These are phyloP conservation scores for Agrilus planipennis DNA, from an alignment of 1,140 invertebrate genomes.

Conservation along the genomic window DNA sequence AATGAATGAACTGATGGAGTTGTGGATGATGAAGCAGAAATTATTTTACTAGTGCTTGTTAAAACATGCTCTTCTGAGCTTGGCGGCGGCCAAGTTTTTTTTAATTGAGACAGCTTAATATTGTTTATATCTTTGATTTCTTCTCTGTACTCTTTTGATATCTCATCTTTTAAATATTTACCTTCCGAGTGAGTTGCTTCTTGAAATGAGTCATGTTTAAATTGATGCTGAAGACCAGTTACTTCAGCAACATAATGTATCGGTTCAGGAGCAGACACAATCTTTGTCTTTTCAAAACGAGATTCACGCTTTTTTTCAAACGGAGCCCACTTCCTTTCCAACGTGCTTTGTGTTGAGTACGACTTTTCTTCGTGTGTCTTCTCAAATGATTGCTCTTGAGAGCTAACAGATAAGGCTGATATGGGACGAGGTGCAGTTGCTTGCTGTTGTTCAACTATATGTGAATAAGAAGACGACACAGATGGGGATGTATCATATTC, in stretches of 20 bases:
- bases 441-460: constrained; percentile 14
- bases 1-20: constrained; percentile 24
- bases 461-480: constrained; percentile 16
- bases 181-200: too few relatives aligned
- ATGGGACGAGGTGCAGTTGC: constrained; percentile 9
- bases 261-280: constrained; percentile 5
- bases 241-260: constrained; percentile 31
- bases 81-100: constrained; percentile 34
- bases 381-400: constrained; percentile 33
- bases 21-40: constrained; percentile 15
- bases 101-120: constrained; percentile 30
- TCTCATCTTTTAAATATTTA: too few relatives aligned
- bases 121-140: constrained; percentile 33
- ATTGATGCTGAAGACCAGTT: constrained; percentile 12
- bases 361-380: constrained; percentile 24
- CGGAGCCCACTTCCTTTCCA: constrained; percentile 27
- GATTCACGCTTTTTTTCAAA: constrained; percentile 17
- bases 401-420: constrained; percentile 13
- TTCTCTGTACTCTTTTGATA: constrained; percentile 32
- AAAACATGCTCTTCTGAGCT: constrained; percentile 24
- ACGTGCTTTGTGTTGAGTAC: constrained; percentile 25
- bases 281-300: not conserved
- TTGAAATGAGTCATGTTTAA: too few relatives aligned
- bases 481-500: constrained; percentile 15
- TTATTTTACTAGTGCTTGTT: constrained; percentile 36